Evolutionary conservation across 2,888 invertebrate genomes (phyloP), one percentile per base, ranked within the genome.

Genomic region (Limnephilus marmoratus): DNA sequence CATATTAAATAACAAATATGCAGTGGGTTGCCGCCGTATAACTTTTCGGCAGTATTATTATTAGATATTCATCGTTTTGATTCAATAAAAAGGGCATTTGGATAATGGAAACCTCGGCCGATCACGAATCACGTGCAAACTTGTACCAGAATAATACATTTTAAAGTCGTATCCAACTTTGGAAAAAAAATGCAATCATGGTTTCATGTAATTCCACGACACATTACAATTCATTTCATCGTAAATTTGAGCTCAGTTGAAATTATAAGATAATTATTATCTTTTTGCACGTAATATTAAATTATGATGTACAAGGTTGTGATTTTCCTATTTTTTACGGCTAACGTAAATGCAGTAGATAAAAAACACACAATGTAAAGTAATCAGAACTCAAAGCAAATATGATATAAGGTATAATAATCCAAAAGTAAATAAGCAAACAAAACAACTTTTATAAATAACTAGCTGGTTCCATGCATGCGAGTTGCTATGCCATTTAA

Each of bases 21-120:
- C 49, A 49, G 24, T 83, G 81, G 68, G 53, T 87, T 91, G 41
- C 89, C 68, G 53, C 53, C 88, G 91, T 90, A 92, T 82, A 92
- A 93, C 93, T 92, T 88, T 53, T 49, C 89, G 81, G 81, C 91
- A 92, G 91, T 80, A 92, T 93, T 24, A n/a, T 68, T 68, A 68
- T 68, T 68, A 68, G 90, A 92, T 92, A 92, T 92, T 92, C 92
- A 91, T 85, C 85, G 93, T 91, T 90, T 91, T 92, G 92, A 93
- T 92, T 93, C 93, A 92, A 93, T 93, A 92, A 92, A 92, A 93
- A 92, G 89, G 85, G 92, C 91, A 93, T 93, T 92, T 81, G 81
- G 41, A 89, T 89, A 41, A 85, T 53, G 49, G 29, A 91, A 92
- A 85, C 85, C 89, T 90, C 24, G 68, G 68, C 9, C 24, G 68